Evolutionary conservation across 2,888 invertebrate species (phyloP), one percentile per base, ranked within the genome.

Genomic region (Therioaphis trifolii): DNA sequence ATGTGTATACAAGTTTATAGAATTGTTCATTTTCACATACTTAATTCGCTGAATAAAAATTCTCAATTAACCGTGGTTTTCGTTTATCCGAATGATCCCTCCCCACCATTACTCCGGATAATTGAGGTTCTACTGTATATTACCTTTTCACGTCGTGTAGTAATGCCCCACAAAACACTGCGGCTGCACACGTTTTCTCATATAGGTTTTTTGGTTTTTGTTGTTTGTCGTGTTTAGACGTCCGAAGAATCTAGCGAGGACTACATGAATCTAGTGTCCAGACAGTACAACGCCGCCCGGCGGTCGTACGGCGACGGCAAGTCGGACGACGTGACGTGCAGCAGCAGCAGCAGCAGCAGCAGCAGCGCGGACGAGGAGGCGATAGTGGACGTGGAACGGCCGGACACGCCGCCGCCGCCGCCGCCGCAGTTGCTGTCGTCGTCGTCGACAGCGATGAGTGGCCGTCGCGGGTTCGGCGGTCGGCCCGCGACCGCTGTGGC

Each of bases 301-400:
- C 68, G 71, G 43, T 18, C 58, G 52, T n/a, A n/a, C 58, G 35
- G 29, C 11, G n/a, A 1, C 49, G 49, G 63, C n/a, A n/a, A 63
- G 14, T 61, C 76, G 46, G 75, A 63, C 76, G 63, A 63, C 27
- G 46, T 27, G 7, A 27, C n/a, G 35, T 49, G 52, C 15, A 43
- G 9, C 49, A 78, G 66, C 15, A n/a, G n/a, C n/a, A n/a, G n/a
- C n/a, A n/a, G n/a, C n/a, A n/a, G n/a, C 49, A 66, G 52, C 15
- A 43, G 9, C 49, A 78, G 66, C 15, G 35, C 78, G 43, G 78
- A 79, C 79, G 71, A 80, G 7, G 69, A 69, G 27, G 24, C 55
- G 15, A 61, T 71, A 18, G 80, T 71, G 80, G 80, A 80, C 80
- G 80, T 71, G 4, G 80, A 61, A 49, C 69, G 80, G 58, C 80